phyloP scores from a whole-genome alignment of 2,888 invertebrate genomes.

The Calliopum simillimum region DNA sequence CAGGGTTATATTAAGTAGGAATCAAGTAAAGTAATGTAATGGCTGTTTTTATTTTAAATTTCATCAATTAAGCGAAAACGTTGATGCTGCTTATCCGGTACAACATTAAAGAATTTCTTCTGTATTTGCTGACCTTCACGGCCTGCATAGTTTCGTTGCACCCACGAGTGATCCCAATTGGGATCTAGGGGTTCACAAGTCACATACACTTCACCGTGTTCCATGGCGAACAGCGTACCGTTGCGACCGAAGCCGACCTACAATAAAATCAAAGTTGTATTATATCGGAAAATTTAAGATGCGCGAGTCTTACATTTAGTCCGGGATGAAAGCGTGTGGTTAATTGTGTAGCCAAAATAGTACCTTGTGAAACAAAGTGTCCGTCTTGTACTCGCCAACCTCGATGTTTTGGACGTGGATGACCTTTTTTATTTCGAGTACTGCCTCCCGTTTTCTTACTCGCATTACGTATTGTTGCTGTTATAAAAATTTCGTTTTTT shows the following conservation, averaged over 20 bases:
- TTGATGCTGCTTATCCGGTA: conserved; percentile 82
- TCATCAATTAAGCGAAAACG: conserved; percentile 82
- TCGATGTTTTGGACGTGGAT: conserved; percentile 79
- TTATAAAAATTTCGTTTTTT: neutral
- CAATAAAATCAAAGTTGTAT: neutral
- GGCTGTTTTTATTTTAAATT: conserved; percentile 69
- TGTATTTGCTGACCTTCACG: conserved; percentile 76
- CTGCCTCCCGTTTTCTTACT: conserved; percentile 82
- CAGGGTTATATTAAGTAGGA: too few relatives aligned
- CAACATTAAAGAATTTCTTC: conserved; percentile 88
- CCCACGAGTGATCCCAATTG: conserved; percentile 82
- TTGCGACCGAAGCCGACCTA: conserved; percentile 87
- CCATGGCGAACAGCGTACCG: conserved; percentile 83
- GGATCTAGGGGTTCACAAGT: conserved; percentile 86
- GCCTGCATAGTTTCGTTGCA: conserved; percentile 74
- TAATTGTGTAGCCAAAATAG: conserved; percentile 77
- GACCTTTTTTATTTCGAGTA: conserved; percentile 76
- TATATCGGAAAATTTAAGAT: neutral
- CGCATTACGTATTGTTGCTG: conserved; percentile 70
- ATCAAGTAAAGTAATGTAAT: too few relatives aligned
- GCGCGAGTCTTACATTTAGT: conserved; percentile 73
- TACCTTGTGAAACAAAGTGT: conserved; percentile 73
- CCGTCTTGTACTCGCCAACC: conserved; percentile 84
- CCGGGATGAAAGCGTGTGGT: conserved; percentile 83
- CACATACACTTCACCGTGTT: conserved; percentile 81